These are phyloP conservation scores for Oikopleura dioica DNA, from an alignment of 23 tunicate species.

Conservation along the genomic window DNA sequence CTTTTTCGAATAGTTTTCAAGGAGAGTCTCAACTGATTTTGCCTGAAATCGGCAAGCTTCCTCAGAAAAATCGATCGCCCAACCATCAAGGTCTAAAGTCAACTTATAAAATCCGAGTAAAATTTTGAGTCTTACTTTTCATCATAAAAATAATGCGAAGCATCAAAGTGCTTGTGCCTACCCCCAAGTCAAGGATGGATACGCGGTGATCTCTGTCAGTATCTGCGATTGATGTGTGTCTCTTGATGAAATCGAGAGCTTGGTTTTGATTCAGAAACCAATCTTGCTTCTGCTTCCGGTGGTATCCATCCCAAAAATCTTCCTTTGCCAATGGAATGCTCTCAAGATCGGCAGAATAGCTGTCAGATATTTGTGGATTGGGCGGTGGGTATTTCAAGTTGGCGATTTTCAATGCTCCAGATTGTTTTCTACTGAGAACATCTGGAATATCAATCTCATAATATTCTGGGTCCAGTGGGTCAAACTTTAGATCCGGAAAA, in stretches of 20 bases:
- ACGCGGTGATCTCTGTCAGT: neutral
- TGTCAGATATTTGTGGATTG: neutral
- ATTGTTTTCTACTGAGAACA: neutral
- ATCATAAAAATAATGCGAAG: no score
- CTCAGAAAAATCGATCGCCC: neutral
- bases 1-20: neutral
- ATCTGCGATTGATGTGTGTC: neutral
- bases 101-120: no score
- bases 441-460: neutral
- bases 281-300: neutral
- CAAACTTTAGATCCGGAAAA: neutral
- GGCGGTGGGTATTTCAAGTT: neutral
- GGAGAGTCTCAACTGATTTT: neutral
- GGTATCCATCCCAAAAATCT: conserved; percentile 10
- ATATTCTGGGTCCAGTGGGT: neutral
- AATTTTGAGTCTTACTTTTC: no score
- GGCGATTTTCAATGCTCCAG: neutral
- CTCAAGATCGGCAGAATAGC: neutral
- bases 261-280: neutral
- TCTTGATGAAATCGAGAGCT: neutral
- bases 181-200: neutral
- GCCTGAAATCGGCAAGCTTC: neutral
- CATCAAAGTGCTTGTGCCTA: neutral
- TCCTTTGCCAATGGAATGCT: neutral
- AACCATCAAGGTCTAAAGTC: neutral